A percentile compares a stretch with the other conserved stretches of the same genome.
Evolutionary conservation across 2,797 vertebrate genomes (phyloP).

Genomic region (Melanotaenia boesemani): DNA sequence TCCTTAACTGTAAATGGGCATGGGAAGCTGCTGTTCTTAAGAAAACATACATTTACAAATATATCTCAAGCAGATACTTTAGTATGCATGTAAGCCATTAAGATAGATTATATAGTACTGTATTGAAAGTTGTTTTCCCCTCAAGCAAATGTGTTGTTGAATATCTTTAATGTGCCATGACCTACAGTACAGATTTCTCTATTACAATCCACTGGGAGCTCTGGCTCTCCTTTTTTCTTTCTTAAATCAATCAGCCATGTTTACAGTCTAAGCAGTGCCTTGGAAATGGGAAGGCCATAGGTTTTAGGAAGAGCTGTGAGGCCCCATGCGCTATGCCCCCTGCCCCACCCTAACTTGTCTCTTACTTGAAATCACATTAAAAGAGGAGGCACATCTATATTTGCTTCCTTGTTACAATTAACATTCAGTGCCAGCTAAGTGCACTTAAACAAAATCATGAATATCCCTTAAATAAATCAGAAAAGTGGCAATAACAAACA

Average conservation of each 20-base stretch:
- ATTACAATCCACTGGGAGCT: constrained; percentile 48
- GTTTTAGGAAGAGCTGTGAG: constrained; percentile 46
- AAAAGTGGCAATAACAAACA: constrained; percentile 60
- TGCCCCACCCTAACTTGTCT: constrained; percentile 22
- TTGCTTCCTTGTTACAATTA: constrained; percentile 33
- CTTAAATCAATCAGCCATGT: constrained; percentile 80
- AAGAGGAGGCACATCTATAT: constrained; percentile 40
- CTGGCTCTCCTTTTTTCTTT: constrained; percentile 61
- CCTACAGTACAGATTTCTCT: constrained; percentile 48
- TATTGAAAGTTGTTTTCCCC: constrained; percentile 57
- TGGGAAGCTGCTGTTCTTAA: constrained; percentile 63
- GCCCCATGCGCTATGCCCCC: neutral
- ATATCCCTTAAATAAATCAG: constrained; percentile 36
- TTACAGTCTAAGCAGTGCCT: constrained; percentile 87
- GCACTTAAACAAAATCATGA: constrained; percentile 78
- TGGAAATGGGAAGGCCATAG: constrained; percentile 72
- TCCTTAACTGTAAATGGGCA: constrained; percentile 50
- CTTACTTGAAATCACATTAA: constrained; percentile 53
- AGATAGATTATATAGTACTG: constrained; percentile 57
- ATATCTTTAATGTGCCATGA: constrained; percentile 68
- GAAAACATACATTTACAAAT: constrained; percentile 53
- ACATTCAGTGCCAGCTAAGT: constrained; percentile 78
- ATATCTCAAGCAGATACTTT: constrained; percentile 50
- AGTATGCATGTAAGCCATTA: constrained; percentile 68
- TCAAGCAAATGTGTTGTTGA: constrained; percentile 38